phyloP scores from a whole-genome alignment of 1,140 invertebrate genomes.

The Macrocentrus cingulum region DNA sequence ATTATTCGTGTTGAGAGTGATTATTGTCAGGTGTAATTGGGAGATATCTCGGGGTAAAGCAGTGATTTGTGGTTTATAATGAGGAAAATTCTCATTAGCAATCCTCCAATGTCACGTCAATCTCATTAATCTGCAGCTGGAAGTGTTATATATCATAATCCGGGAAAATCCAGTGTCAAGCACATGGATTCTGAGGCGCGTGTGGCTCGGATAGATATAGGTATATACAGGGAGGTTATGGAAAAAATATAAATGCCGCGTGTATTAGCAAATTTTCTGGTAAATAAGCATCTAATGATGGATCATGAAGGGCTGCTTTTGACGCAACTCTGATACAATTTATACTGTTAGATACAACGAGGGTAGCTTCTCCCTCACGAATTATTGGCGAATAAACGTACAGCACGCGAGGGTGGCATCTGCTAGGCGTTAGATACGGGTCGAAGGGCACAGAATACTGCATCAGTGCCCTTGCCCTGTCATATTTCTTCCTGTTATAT shows the following conservation, averaged over 20 bases:
- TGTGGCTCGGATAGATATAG: neutral
- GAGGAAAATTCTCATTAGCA: neutral
- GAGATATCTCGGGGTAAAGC: no score
- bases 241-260: neutral
- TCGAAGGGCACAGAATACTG: constrained; percentile 54
- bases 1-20: no score
- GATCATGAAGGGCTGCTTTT: constrained; percentile 54
- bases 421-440: constrained; percentile 59
- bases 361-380: constrained; percentile 47
- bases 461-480: constrained; percentile 44
- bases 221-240: no score
- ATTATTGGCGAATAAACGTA: constrained; percentile 27
- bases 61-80: neutral
- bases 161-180: constrained; percentile 5
- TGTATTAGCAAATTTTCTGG: constrained; percentile 55
- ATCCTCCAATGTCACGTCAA: no score
- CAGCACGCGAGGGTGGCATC: constrained; percentile 51
- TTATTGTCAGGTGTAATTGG: no score
- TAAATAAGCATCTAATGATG: constrained; percentile 58
- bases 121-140: constrained; percentile 12
- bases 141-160: constrained; percentile 1
- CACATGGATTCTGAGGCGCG: neutral
- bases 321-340: constrained; percentile 58
- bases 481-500: constrained; percentile 35
- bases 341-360: constrained; percentile 55